Evolutionary conservation across 2,797 vertebrate species (phyloP).

Genomic region (Sebastes matsubarae): DNA sequence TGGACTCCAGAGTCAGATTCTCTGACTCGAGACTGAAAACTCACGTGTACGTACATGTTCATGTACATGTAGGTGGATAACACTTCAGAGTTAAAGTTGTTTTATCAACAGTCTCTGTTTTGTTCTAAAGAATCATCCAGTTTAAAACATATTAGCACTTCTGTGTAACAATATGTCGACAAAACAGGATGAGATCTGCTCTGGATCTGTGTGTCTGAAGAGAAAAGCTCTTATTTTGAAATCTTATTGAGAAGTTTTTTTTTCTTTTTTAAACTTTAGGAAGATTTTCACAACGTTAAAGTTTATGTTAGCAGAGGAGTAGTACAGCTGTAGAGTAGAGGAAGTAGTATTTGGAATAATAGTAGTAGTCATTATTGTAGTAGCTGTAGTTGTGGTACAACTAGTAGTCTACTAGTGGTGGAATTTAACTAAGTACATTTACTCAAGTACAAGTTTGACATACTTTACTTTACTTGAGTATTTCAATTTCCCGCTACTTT

Average conservation of each 20-base stretch:
- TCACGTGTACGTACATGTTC: neutral
- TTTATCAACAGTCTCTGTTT: neutral
- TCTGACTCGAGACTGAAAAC: neutral
- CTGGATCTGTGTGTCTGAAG: neutral
- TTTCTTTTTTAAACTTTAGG: no score
- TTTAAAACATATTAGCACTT: neutral
- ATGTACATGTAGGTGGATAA: neutral
- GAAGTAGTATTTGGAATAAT: neutral
- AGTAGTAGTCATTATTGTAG: neutral
- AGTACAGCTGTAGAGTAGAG: neutral
- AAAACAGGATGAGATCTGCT: neutral
- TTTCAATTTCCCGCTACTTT: neutral
- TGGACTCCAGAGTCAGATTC: neutral
- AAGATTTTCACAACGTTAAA: neutral
- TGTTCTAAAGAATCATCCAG: neutral
- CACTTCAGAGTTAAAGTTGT: neutral
- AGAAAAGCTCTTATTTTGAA: slow-evolving; percentile 3
- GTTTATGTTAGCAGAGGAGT: neutral
- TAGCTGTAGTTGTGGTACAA: neutral
- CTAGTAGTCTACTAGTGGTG: neutral
- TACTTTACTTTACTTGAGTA: neutral
- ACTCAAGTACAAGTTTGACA: neutral
- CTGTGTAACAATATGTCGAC: no score
- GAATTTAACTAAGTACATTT: neutral
- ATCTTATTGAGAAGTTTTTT: neutral